Evolutionary conservation across 2,888 invertebrate genomes (phyloP).

Genomic region (Leucophenga montana): DNA sequence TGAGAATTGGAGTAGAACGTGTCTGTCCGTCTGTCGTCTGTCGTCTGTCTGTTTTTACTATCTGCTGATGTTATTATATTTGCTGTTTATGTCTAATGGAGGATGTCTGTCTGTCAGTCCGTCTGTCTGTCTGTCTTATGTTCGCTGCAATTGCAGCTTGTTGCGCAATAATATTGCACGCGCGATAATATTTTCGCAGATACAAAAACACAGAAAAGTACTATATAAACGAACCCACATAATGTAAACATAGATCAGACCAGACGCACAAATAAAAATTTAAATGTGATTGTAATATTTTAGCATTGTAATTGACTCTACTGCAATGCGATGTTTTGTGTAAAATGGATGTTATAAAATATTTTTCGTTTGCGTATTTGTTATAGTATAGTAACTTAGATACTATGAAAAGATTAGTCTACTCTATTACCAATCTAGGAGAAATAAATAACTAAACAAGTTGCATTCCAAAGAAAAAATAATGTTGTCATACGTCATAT

Average conservation of each 20-base stretch:
- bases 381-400: no score
- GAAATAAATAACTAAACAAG: no score
- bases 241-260: background rate
- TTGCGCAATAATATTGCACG: background rate
- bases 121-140: background rate
- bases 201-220: background rate
- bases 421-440: no score
- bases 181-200: background rate
- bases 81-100: background rate
- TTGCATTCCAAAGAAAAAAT: no score
- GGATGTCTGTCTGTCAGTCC: background rate
- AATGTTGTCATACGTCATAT: no score
- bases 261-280: no score
- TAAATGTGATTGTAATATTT: no score
- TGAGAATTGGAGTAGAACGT: constrained; percentile 14
- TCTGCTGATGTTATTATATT: background rate
- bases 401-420: no score
- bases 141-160: background rate
- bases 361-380: no score
- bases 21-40: background rate
- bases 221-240: background rate
- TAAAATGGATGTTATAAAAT: no score
- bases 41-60: background rate
- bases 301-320: no score
- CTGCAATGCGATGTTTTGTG: no score